phyloP scores from a whole-genome alignment of 2,888 invertebrate species.

The Phengaris alcon region DNA sequence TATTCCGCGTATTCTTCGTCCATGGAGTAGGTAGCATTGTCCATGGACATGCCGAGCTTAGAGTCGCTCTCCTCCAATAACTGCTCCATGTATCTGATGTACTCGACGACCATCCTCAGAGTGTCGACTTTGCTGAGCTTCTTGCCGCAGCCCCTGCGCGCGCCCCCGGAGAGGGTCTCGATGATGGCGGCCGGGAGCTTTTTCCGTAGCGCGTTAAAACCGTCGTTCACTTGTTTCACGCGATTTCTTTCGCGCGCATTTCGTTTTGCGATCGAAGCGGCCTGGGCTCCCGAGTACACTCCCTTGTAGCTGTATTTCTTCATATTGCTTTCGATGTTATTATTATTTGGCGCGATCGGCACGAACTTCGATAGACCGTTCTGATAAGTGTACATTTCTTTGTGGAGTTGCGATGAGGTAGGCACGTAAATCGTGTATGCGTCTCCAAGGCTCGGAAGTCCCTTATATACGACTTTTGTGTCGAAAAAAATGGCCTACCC shows the following conservation, averaged over 20 bases:
- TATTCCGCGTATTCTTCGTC: slow-evolving; percentile 10
- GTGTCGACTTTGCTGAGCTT: slow-evolving; percentile 96
- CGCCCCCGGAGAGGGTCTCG: slow-evolving; percentile 81
- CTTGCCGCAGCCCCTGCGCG: slow-evolving; percentile 87
- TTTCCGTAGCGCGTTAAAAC: slow-evolving; percentile 91
- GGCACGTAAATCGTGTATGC: slow-evolving; percentile 63
- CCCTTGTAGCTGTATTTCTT: slow-evolving; percentile 84
- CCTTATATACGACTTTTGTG: slow-evolving; percentile 63
- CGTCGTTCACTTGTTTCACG: slow-evolving; percentile 96
- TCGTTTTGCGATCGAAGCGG: slow-evolving; percentile 91
- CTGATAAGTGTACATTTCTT: slow-evolving; percentile 39
- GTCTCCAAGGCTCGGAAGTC: slow-evolving; percentile 50
- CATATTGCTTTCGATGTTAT: slow-evolving; percentile 62
- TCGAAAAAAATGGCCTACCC: slow-evolving; percentile 70
- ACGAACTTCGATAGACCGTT: slow-evolving; percentile 59
- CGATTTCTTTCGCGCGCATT: slow-evolving; percentile 97
- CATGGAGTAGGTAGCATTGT: slow-evolving; percentile 38
- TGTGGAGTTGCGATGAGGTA: slow-evolving; percentile 46
- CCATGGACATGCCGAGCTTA: slow-evolving; percentile 55
- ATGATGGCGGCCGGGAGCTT: slow-evolving; percentile 90
- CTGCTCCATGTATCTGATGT: slow-evolving; percentile 89
- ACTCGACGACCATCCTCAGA: slow-evolving; percentile 91
- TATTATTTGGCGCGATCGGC: slow-evolving; percentile 73
- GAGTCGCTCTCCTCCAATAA: slow-evolving; percentile 86
- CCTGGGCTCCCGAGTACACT: slow-evolving; percentile 81